Evolutionary conservation across 2,113 vertebrate genomes (phyloP).

Genomic region (Eptesicus fuscus): DNA sequence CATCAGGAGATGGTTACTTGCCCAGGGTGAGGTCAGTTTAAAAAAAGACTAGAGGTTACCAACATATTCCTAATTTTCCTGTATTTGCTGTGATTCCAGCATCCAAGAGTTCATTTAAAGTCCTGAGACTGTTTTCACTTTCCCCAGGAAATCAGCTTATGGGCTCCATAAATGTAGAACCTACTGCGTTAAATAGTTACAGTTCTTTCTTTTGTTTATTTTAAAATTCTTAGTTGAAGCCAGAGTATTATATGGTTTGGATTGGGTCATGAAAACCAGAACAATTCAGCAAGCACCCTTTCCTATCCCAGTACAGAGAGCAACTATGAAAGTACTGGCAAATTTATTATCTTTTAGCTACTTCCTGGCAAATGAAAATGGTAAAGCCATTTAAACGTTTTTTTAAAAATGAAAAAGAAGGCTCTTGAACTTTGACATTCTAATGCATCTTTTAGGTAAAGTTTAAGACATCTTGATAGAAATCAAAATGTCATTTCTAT

Average conservation of each 20-base stretch:
- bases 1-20: constrained; percentile 35
- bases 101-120: constrained; percentile 42
- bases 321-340: not conserved
- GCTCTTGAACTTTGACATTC: constrained; percentile 1
- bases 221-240: constrained; percentile 19
- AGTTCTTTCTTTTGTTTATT: constrained; percentile 50
- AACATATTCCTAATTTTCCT: constrained; percentile 25
- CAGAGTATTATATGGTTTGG: constrained; percentile 28
- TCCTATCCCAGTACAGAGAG: not conserved
- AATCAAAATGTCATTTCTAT: not conserved
- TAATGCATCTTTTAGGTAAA: not conserved
- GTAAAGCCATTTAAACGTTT: not conserved
- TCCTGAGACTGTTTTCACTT: constrained; percentile 44
- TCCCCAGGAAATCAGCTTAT: constrained; percentile 29
- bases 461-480: not conserved
- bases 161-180: constrained; percentile 29
- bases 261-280: not conserved
- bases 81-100: constrained; percentile 40
- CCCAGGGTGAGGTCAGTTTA: constrained; percentile 51
- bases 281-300: constrained; percentile 10
- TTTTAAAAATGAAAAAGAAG: not conserved
- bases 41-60: constrained; percentile 37
- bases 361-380: constrained; percentile 10
- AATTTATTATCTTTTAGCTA: not conserved
- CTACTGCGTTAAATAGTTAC: constrained; percentile 26